Base-by-base conservation (phyloP, 2,888 invertebrate species). In the Lithophane semibrunnea region DNA sequence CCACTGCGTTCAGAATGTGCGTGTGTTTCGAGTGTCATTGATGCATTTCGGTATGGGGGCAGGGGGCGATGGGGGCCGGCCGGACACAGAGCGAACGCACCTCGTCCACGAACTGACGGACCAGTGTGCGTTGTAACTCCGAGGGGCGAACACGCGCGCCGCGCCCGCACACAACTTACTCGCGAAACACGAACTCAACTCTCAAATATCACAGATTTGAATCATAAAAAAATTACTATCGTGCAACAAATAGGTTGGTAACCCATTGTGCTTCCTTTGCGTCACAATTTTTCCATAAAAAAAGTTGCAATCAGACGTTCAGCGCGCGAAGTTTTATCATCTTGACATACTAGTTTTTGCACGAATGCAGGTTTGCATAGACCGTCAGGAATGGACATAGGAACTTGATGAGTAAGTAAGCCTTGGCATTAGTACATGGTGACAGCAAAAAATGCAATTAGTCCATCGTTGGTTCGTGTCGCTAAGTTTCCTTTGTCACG, bases 11-110 rank as follows among this genome's bases (percentile, higher is more conserved):
- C 92, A 92, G 93, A 94, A 94, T 95, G 95, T 95, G 96, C 95
- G 96, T 94, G 94, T 95, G 94, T 95, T 94, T 94, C 92, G 92
- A 95, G 95, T 96, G 95, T 95, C 96, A 96, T 96, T 96, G 96
- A 96, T 96, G 96, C 96, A 96, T 95, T 95, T 96, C 94, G 95
- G 95, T 94, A 91, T 96, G 96, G 94, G 83, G 88, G 95, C 90
- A 90, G 93, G 95, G 89, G 89, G 92, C 82, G 82, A 89, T 87
- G 91, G 93, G 88, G 93, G 93, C 91, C 91, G 93, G 93, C 92
- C 88, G 91, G 89, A 89, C 89, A 90, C 87, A 82, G 83, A 84
- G 86, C 80, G 87, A 90, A 91, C 92, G 91, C 90, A 91, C 92
- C 90, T 90, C 90, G 86, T 75, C 83, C 87, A 75, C 85, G 79